These are phyloP conservation scores for Aplocera efformata DNA, from an alignment of 2,888 invertebrate species.

Conservation along the genomic window DNA sequence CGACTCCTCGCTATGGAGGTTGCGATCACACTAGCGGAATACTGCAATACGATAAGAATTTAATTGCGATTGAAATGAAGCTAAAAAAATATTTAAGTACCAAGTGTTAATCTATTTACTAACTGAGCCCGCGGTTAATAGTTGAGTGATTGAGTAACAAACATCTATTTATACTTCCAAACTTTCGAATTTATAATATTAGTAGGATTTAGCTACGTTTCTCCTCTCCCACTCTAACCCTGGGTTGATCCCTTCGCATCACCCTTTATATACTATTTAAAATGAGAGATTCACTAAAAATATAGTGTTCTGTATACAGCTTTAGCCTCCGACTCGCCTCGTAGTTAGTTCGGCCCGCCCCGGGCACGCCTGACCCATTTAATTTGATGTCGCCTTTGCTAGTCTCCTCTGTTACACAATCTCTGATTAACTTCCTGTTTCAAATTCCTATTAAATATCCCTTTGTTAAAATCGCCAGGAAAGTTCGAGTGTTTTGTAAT, in stretches of 20 bases:
- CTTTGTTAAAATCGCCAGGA: constrained; percentile 47
- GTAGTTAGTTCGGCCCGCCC: constrained; percentile 29
- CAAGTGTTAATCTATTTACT: too few relatives aligned
- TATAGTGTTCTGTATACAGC: constrained; percentile 11
- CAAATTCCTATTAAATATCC: constrained; percentile 65
- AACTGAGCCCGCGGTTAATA: too few relatives aligned
- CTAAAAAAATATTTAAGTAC: too few relatives aligned
- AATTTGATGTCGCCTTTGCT: constrained; percentile 52
- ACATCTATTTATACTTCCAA: too few relatives aligned
- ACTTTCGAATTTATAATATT: too few relatives aligned
- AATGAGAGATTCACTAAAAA: background rate
- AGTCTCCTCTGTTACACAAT: constrained; percentile 48
- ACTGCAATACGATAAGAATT: too few relatives aligned
- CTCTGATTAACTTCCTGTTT: constrained; percentile 72
- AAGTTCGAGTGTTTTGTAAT: constrained; percentile 25
- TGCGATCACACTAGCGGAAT: constrained; percentile 10
- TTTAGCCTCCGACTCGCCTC: constrained; percentile 18
- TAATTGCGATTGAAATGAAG: too few relatives aligned
- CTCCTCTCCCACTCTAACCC: too few relatives aligned
- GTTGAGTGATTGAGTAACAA: too few relatives aligned
- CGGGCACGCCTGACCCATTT: constrained; percentile 57
- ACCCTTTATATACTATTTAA: too few relatives aligned
- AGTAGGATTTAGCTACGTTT: too few relatives aligned
- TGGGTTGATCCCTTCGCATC: too few relatives aligned
- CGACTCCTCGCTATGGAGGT: constrained; percentile 18